These are phyloP conservation scores for Phyllotreta cruciferae DNA, from an alignment of 2,888 invertebrate genomes.

Conservation along the genomic window DNA sequence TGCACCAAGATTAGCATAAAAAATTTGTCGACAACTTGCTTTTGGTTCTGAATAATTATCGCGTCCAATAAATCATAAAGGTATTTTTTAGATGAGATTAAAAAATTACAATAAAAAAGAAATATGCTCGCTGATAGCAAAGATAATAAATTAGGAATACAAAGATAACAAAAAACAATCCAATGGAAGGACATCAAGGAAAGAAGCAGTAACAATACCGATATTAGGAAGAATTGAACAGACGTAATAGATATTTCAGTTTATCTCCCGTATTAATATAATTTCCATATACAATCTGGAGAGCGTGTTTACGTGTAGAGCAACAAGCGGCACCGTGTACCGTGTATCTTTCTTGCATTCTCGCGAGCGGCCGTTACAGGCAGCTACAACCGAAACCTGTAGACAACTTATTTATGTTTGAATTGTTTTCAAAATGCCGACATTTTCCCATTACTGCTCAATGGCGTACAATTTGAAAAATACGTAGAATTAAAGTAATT, in stretches of 20 bases:
- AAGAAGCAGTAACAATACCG: not conserved
- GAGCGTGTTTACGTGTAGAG: constrained; percentile 56
- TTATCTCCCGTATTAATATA: constrained; percentile 42
- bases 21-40: not conserved
- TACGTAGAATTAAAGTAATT: not conserved
- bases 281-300: constrained; percentile 53
- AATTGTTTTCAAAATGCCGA: constrained; percentile 63
- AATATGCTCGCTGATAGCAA: no score
- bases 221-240: not conserved
- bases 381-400: constrained; percentile 50
- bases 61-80: no score
- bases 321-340: constrained; percentile 57
- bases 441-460: constrained; percentile 56
- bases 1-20: constrained; percentile 23
- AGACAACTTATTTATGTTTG: constrained; percentile 63
- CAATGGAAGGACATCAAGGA: not conserved
- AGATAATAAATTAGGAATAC: no score
- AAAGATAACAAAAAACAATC: no score
- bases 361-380: constrained; percentile 46
- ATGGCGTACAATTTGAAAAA: constrained; percentile 6
- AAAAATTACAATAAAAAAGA: no score
- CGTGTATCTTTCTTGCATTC: constrained; percentile 51
- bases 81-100: no score
- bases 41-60: no score
- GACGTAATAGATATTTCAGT: constrained; percentile 8